A percentile compares a stretch with the other conserved stretches of the same genome.
Conservation (phyloP, 2,113 vertebrate genomes). For the Xiphophorus hellerii region DNA sequence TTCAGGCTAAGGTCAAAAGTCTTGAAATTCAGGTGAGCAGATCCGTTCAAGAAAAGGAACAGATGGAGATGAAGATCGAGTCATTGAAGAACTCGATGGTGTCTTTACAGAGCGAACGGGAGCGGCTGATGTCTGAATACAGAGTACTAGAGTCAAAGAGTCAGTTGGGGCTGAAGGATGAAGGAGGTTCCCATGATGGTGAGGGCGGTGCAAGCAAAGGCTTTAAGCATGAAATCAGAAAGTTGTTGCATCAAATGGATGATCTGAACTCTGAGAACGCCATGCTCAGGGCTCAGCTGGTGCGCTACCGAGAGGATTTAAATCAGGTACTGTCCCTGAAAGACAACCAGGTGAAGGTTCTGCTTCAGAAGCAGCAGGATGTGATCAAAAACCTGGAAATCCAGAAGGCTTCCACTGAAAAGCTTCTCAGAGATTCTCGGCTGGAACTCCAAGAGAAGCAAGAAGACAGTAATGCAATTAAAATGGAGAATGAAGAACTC, state of each 20-base stretch:
- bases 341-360: constrained; percentile 87
- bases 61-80: constrained; percentile 76
- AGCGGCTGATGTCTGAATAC: constrained; percentile 79
- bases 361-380: constrained; percentile 87
- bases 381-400: constrained; percentile 84
- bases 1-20: constrained; percentile 75
- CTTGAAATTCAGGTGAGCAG: constrained; percentile 75
- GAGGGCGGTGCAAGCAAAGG: constrained; percentile 70
- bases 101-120: constrained; percentile 85
- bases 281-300: constrained; percentile 87
- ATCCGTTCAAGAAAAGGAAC: constrained; percentile 78
- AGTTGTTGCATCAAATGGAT: constrained; percentile 83
- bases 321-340: constrained; percentile 90
- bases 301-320: constrained; percentile 88
- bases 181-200: constrained; percentile 70
- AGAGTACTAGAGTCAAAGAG: constrained; percentile 77
- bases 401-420: constrained; percentile 77
- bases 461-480: constrained; percentile 60
- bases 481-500: constrained; percentile 75
- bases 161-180: constrained; percentile 63
- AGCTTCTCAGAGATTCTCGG: constrained; percentile 72
- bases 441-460: constrained; percentile 66
- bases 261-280: constrained; percentile 92
- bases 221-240: constrained; percentile 83
- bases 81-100: constrained; percentile 83